Evolutionary conservation across 2,888 invertebrate genomes (phyloP), one percentile per base, ranked within the genome.

Genomic region (Chaitophorus viminalis): DNA sequence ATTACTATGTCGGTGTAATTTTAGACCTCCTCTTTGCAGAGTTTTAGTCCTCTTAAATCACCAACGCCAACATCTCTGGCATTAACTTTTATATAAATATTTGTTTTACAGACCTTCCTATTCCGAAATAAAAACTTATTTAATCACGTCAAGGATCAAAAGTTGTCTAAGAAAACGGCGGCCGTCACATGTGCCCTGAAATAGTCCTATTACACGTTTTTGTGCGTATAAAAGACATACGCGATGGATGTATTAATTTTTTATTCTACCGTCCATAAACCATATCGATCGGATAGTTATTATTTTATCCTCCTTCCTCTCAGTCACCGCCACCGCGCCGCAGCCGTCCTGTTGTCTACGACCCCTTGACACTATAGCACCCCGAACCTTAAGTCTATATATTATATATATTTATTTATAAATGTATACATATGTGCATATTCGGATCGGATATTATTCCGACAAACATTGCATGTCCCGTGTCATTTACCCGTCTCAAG

Each of bases 391-490:
- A 1, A 29, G 60, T 60, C 21, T 60, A 21, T 21, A 60, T 21
- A 25, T 60, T 75, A 75, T 75, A 36, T 39, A 31, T 72, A 72
- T 46, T 25, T 21, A 21, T 21, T 25, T 60, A 21, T 25, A 36
- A 8, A 72, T 72, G 46, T 46, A 46, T 46, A 46, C 46, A 46
- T 46, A 9, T 9, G 46, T 14, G 46, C n/a, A 60, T 60, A 33
- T 9, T 72, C 33, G 33, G 54, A 11, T 31, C n/a, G 60, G 25
- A n/a, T 75, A 29, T 60, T 83, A 36, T 65, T 33, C 36, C 36
- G 29, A 31, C 31, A 39, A 83, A 75, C 60, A 31, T 82, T 36
- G 77, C 78, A 75, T 84, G 65, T 21, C 25, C 39, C 14, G 76
- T 39, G 85, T 52, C 33, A 52, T 72, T 78, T 29, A 33, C 36